These are phyloP conservation scores for Pseudococcus longispinus DNA, from an alignment of 2,888 invertebrate genomes.

Conservation along the genomic window DNA sequence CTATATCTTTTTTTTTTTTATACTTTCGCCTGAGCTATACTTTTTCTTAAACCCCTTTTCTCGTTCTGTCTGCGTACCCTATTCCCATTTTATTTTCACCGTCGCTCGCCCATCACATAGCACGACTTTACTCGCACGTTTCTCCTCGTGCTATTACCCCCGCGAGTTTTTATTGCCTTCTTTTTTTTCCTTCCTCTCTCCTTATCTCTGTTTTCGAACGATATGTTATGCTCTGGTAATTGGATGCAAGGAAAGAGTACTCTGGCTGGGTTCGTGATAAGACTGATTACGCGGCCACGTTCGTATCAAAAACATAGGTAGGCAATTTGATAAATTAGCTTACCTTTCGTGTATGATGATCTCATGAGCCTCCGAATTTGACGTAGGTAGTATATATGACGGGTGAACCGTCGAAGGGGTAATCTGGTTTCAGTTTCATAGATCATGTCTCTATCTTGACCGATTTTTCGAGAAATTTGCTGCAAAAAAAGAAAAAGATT, in stretches of 20 bases:
- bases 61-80: background rate
- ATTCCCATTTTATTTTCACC: slow-evolving; percentile 11
- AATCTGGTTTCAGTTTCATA: too few species aligned
- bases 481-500: too few species aligned
- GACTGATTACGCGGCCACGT: background rate
- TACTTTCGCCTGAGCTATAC: slow-evolving; percentile 12
- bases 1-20: slow-evolving; percentile 40
- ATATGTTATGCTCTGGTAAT: slow-evolving; percentile 54
- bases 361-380: too few species aligned
- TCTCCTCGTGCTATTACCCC: background rate
- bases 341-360: background rate
- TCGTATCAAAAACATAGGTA: background rate
- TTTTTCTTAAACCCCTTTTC: slow-evolving; percentile 16
- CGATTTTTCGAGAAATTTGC: too few species aligned
- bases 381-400: too few species aligned
- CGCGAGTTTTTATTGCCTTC: slow-evolving; percentile 11
- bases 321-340: background rate
- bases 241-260: slow-evolving; percentile 38
- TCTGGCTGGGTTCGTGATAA: background rate
- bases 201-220: background rate
- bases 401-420: too few species aligned
- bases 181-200: background rate
- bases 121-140: background rate
- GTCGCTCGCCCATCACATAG: background rate
- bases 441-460: too few species aligned